Conservation (phyloP, 2,888 invertebrate species). For the Yponomeuta plumbellus region DNA sequence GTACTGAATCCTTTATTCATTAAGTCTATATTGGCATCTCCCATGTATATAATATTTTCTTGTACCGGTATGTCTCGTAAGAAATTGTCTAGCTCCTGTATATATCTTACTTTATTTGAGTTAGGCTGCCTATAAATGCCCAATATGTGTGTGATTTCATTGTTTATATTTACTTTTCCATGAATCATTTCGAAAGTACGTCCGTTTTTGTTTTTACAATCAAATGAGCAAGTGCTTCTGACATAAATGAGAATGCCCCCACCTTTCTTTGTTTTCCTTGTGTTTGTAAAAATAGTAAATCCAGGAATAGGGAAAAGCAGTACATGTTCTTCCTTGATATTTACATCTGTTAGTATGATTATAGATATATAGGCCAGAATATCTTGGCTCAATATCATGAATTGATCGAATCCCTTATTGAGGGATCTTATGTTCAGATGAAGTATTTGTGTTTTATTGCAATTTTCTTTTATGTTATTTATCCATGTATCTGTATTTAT, state of each 20-base stretch:
- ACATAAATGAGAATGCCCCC: conserved; percentile 8
- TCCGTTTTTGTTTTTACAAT: neutral
- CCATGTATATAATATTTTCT: neutral
- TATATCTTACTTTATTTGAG: neutral
- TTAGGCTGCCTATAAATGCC: neutral
- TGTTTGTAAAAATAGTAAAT: neutral
- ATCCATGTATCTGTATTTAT: neutral
- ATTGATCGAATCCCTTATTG: neutral
- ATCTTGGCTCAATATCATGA: neutral
- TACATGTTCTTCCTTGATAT: neutral
- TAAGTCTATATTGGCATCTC: neutral
- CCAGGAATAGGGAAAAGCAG: neutral
- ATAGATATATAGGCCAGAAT: neutral
- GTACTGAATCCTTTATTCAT: neutral
- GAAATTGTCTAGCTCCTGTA: neutral
- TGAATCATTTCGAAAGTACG: neutral
- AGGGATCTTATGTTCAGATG: conserved; percentile 6
- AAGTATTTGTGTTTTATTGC: neutral
- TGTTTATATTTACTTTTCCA: neutral
- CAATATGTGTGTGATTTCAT: conserved; percentile 2
- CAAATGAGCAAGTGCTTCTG: neutral
- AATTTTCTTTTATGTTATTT: neutral
- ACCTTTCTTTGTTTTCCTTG: neutral
- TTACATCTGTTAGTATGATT: conserved; percentile 11
- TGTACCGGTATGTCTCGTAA: neutral